phyloP scores from a whole-genome alignment of 2,888 invertebrate genomes.

The Tanytarsus gracilentus region DNA sequence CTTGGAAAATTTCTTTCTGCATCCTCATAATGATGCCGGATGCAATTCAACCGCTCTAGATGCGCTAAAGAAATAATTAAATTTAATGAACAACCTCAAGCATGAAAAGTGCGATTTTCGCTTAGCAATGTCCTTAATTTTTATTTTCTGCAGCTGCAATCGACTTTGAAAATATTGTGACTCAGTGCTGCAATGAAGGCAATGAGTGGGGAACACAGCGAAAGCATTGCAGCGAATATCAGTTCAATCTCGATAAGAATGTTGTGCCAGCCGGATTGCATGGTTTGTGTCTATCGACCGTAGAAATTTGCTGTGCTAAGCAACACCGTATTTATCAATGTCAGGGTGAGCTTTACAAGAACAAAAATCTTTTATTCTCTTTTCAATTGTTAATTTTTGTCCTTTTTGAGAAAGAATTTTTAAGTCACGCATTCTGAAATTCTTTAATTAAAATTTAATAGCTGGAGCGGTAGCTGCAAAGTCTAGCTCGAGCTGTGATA shows the following conservation, averaged over 20 bases:
- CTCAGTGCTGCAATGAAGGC: slow-evolving; percentile 48
- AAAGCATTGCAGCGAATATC: slow-evolving; percentile 44
- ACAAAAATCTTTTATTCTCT: not conserved
- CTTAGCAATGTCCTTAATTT: not conserved
- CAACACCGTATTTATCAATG: slow-evolving; percentile 43
- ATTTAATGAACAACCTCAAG: no score
- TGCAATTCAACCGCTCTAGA: slow-evolving; percentile 2
- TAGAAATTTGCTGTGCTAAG: slow-evolving; percentile 55
- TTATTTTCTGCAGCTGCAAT: slow-evolving; percentile 1
- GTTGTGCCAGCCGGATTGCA: slow-evolving; percentile 48
- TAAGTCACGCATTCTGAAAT: not conserved
- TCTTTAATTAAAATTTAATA: not conserved
- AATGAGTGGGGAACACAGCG: slow-evolving; percentile 45
- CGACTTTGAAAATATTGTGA: slow-evolving; percentile 27
- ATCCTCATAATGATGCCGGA: not conserved
- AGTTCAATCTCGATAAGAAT: slow-evolving; percentile 31
- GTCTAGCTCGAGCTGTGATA: slow-evolving; percentile 21
- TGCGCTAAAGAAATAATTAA: slow-evolving; percentile 7
- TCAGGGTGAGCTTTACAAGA: slow-evolving; percentile 34
- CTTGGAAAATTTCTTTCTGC: no score
- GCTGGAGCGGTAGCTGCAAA: slow-evolving; percentile 26
- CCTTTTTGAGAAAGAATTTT: not conserved
- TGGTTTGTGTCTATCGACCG: slow-evolving; percentile 51
- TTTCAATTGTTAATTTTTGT: not conserved
- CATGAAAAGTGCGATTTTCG: not conserved